A percentile compares a stretch with the other conserved stretches of the same genome.
phyloP scores from a whole-genome alignment of 2,113 vertebrate species.

The Deroptyus accipitrinus region DNA sequence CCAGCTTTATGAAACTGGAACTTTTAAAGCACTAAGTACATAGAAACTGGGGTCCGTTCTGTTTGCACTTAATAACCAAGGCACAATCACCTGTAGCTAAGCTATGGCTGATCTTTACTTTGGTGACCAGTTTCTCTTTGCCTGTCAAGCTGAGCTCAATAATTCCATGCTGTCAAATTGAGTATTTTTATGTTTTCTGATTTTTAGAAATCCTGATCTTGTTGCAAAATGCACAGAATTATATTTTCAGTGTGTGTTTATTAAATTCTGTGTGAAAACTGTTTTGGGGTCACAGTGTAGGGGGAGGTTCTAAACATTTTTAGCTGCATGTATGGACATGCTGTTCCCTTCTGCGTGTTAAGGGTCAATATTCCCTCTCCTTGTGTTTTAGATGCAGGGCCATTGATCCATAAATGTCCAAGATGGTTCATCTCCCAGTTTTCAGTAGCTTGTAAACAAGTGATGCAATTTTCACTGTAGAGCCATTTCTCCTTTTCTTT shows the following conservation, averaged over 20 bases:
- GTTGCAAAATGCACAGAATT: neutral
- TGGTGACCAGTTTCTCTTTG: neutral
- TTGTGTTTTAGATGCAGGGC: neutral
- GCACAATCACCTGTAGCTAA: neutral
- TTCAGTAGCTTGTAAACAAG: slow-evolving; percentile 5
- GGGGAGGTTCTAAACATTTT: neutral
- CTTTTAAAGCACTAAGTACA: neutral
- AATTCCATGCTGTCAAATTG: neutral
- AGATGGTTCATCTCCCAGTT: neutral
- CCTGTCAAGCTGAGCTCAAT: neutral
- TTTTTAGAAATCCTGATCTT: neutral
- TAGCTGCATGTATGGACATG: neutral
- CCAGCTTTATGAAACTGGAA: neutral
- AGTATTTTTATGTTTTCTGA: neutral
- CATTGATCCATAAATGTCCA: slow-evolving; percentile 15
- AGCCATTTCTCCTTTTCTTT: neutral
- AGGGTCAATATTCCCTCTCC: neutral
- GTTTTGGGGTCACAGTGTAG: neutral
- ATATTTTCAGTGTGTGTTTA: neutral
- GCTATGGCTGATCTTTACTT: neutral
- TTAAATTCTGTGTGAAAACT: neutral
- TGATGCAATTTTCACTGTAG: neutral
- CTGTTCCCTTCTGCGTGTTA: neutral
- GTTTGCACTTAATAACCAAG: neutral
- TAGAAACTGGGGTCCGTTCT: neutral